These are phyloP conservation scores for Nycticorax nycticorax DNA, from an alignment of 2,113 vertebrate genomes.

Conservation along the genomic window DNA sequence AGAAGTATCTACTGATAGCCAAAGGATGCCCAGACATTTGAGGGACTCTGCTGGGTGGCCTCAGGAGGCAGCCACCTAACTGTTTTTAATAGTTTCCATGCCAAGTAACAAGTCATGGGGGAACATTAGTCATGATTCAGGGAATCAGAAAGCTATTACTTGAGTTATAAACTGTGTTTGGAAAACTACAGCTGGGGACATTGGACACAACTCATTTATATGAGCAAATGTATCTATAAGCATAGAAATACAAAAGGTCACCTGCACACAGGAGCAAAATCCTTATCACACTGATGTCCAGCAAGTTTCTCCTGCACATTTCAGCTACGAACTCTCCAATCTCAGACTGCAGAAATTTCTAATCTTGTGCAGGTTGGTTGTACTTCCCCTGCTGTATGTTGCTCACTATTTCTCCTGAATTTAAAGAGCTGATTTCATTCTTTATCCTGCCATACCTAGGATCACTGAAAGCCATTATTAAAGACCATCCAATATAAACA, in stretches of 20 bases:
- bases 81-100: background rate
- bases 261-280: background rate
- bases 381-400: background rate
- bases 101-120: conserved; percentile 2
- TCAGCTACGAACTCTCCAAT: background rate
- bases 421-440: background rate
- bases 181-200: background rate
- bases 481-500: background rate
- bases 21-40: background rate
- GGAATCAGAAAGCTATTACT: background rate
- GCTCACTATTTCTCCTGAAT: background rate
- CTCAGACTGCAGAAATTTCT: background rate
- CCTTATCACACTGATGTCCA: background rate
- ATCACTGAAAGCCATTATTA: background rate
- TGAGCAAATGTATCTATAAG: background rate
- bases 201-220: background rate
- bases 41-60: background rate
- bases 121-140: conserved; percentile 8
- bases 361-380: background rate
- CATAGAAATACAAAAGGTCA: background rate
- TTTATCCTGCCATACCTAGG: background rate
- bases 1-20: background rate
- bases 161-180: background rate
- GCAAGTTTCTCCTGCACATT: background rate
- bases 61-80: background rate